A percentile compares a stretch with the other conserved stretches of the same genome.
phyloP scores from a whole-genome alignment of 2,113 vertebrate species.

The Anguilla rostrata region DNA sequence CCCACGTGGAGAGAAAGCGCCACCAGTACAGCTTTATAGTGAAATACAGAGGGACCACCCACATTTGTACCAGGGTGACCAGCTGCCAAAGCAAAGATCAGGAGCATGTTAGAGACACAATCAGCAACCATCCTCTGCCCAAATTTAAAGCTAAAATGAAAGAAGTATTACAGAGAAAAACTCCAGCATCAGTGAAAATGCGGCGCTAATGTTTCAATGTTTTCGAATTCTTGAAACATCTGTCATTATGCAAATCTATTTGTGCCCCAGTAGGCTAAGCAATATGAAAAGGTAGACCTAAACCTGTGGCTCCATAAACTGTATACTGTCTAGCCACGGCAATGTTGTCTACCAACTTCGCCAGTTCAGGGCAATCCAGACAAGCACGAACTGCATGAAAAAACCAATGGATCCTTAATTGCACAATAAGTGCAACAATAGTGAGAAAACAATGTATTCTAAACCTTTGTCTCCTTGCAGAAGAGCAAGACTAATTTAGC shows the following conservation, averaged over 20 bases:
- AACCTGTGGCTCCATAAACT: too few species aligned
- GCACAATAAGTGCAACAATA: not conserved
- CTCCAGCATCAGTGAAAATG: too few species aligned
- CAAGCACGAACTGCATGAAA: not conserved
- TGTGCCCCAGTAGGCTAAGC: constrained; percentile 35
- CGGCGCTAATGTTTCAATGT: too few species aligned
- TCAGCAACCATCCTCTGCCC: not conserved
- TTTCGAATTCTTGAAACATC: too few species aligned
- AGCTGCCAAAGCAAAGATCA: constrained; percentile 55
- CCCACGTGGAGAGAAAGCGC: constrained; percentile 69
- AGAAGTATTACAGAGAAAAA: too few species aligned
- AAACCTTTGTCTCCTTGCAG: not conserved
- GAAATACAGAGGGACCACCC: constrained; percentile 71
- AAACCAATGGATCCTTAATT: not conserved
- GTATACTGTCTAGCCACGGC: too few species aligned
- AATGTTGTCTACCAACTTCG: too few species aligned
- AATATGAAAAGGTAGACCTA: not conserved
- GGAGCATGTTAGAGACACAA: not conserved
- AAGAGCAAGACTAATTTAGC: not conserved
- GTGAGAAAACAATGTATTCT: not conserved
- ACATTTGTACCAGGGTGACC: constrained; percentile 73
- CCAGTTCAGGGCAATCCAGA: too few species aligned
- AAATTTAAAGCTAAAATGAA: too few species aligned
- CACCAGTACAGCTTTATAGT: constrained; percentile 71
- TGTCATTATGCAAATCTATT: not conserved